Evolutionary conservation across 2,113 vertebrate species (phyloP).

Genomic region (Etheostoma spectabile): DNA sequence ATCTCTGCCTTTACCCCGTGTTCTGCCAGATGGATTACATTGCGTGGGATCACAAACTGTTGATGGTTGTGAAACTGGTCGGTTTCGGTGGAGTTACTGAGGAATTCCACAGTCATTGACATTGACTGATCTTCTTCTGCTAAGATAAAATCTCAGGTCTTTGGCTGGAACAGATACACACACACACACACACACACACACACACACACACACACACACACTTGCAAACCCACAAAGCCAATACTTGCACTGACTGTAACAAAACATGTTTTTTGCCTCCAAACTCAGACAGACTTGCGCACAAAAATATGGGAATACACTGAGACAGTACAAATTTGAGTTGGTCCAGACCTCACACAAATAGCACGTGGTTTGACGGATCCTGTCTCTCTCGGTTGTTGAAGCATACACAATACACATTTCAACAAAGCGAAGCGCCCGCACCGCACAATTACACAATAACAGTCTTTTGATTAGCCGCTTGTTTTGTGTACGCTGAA

Average conservation of each 20-base stretch:
- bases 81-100: not conserved
- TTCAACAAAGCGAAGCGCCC: constrained; percentile 29
- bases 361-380: constrained; percentile 20
- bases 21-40: constrained; percentile 6
- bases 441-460: constrained; percentile 20
- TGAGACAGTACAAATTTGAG: constrained; percentile 1
- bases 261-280: constrained; percentile 29
- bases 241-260: constrained; percentile 13
- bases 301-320: not conserved
- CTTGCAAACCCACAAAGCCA: not conserved
- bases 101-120: constrained; percentile 51
- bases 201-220: not conserved
- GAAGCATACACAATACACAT: constrained; percentile 17
- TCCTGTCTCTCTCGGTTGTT: constrained; percentile 10
- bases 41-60: constrained; percentile 9
- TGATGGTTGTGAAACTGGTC: constrained; percentile 21
- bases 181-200: constrained; percentile 11
- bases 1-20: not conserved
- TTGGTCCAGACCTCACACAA: constrained; percentile 32
- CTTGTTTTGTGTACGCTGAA: constrained; percentile 28
- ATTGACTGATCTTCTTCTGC: constrained; percentile 56
- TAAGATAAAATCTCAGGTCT: constrained; percentile 55
- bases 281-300: constrained; percentile 1
- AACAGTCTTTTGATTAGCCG: constrained; percentile 27
- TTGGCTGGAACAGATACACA: constrained; percentile 3